Percentiles rank a stretch among this genome's conserved stretches.
Evolutionary conservation across 1,140 invertebrate species (phyloP).

Genomic region (Anoplophora glabripennis): DNA sequence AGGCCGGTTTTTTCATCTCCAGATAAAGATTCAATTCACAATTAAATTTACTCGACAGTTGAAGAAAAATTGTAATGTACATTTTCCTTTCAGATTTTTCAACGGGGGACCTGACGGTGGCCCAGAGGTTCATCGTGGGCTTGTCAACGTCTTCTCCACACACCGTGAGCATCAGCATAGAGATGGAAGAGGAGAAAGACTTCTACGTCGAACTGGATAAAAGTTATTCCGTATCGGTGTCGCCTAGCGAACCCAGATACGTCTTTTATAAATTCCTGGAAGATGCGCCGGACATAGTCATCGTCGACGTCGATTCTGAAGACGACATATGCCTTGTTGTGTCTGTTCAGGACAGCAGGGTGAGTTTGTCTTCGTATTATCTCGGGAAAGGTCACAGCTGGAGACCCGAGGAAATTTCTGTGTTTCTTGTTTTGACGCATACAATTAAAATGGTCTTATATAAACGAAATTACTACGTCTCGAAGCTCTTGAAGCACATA

Average conservation of each 20-base stretch:
- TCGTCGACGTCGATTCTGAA: constrained; percentile 64
- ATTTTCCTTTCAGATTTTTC: constrained; percentile 22
- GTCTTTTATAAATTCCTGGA: constrained; percentile 39
- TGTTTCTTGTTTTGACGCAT: too few relatives aligned
- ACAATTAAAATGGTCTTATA: too few relatives aligned
- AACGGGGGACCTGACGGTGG: constrained; percentile 11
- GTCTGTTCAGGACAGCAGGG: constrained; percentile 40
- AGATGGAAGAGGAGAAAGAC: constrained; percentile 54
- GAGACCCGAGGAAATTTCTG: too few relatives aligned
- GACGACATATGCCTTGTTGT: constrained; percentile 67
- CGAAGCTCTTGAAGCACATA: too few relatives aligned
- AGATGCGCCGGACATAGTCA: constrained; percentile 53
- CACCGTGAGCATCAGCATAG: constrained; percentile 53
- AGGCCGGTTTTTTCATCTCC: too few relatives aligned
- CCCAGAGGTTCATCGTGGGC: constrained; percentile 56
- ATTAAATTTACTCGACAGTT: too few relatives aligned
- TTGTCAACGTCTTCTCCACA: constrained; percentile 58
- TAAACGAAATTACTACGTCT: too few relatives aligned
- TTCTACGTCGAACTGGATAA: constrained; percentile 56
- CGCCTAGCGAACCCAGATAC: constrained; percentile 52
- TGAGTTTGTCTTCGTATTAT: constrained; percentile 20
- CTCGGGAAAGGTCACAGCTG: background rate
- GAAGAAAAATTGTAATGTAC: too few relatives aligned
- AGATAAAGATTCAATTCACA: too few relatives aligned
- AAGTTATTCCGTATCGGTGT: constrained; percentile 46